These are phyloP conservation scores for Hoplias malabaricus DNA, from an alignment of 2,113 vertebrate species.

Conservation along the genomic window DNA sequence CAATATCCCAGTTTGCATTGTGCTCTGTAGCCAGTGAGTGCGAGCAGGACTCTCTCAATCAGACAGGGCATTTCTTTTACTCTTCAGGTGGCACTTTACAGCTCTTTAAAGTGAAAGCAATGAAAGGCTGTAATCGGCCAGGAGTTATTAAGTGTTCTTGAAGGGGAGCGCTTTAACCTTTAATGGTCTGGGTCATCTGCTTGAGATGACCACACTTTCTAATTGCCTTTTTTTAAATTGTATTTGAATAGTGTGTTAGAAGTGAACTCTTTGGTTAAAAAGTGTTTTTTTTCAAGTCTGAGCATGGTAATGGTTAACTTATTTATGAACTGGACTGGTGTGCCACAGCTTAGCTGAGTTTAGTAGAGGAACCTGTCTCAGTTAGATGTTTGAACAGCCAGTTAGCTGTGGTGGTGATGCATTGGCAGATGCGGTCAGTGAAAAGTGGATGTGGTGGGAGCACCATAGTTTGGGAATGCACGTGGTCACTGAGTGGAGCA, in stretches of 20 bases:
- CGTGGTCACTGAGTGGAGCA: slow-evolving; percentile 36
- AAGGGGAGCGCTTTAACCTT: slow-evolving; percentile 55
- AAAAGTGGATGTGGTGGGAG: slow-evolving; percentile 21
- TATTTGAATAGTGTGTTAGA: neutral
- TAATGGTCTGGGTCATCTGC: slow-evolving; percentile 45
- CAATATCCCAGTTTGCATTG: slow-evolving; percentile 70
- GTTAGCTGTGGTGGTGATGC: slow-evolving; percentile 5
- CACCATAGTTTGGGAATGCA: slow-evolving; percentile 23
- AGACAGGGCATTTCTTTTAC: slow-evolving; percentile 53
- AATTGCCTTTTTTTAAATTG: slow-evolving; percentile 1
- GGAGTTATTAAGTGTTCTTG: slow-evolving; percentile 56
- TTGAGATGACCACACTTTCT: slow-evolving; percentile 16
- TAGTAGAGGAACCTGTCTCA: neutral
- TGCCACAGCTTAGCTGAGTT: neutral
- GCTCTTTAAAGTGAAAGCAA: slow-evolving; percentile 61
- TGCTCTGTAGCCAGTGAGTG: slow-evolving; percentile 48
- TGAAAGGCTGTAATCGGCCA: slow-evolving; percentile 49
- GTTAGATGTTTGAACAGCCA: neutral
- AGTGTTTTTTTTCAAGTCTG: neutral
- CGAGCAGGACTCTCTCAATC: slow-evolving; percentile 48
- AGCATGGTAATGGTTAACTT: neutral
- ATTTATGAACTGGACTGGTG: neutral
- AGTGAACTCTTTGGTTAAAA: slow-evolving; percentile 8
- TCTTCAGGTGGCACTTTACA: slow-evolving; percentile 59
- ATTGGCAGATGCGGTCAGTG: slow-evolving; percentile 27